phyloP scores from a whole-genome alignment of 2,888 invertebrate species.

The Pyrocoelia pectoralis region DNA sequence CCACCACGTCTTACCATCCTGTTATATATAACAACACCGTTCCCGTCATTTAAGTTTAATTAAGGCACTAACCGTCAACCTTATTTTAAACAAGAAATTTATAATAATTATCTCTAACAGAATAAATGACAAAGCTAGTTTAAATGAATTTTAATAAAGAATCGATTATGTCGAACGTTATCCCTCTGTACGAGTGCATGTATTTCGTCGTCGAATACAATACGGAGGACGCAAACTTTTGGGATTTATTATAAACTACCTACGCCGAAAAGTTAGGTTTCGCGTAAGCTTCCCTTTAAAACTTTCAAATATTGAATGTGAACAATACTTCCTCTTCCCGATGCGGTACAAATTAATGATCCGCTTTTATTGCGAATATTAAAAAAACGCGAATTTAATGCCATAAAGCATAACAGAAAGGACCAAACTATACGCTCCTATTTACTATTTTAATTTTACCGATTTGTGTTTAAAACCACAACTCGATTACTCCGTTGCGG shows the following conservation, averaged over 20 bases:
- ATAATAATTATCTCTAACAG: conserved; percentile 12
- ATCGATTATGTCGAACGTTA: conserved; percentile 23
- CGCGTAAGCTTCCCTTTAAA: conserved; percentile 10
- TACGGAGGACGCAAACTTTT: conserved; percentile 16
- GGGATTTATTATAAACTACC: conserved; percentile 12
- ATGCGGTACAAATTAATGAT: neutral
- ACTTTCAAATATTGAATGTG: conserved; percentile 9
- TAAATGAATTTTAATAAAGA: conserved; percentile 29
- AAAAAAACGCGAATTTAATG: neutral
- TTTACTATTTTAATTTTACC: neutral
- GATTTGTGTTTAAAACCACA: too few relatives aligned
- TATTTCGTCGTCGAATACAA: conserved; percentile 11
- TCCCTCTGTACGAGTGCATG: neutral
- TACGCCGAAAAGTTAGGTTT: conserved; percentile 15
- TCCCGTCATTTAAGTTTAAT: neutral
- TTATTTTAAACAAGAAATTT: neutral
- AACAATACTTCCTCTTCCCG: conserved; percentile 10
- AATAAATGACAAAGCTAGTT: conserved; percentile 19
- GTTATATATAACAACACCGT: neutral
- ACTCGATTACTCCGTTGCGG: too few relatives aligned
- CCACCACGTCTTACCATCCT: neutral
- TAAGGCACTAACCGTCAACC: neutral
- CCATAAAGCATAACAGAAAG: neutral
- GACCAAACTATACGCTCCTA: neutral
- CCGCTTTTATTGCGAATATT: conserved; percentile 3